A percentile compares a stretch with the other conserved stretches of the same genome.
phyloP scores from a whole-genome alignment of 2,888 invertebrate genomes.

The Leucophenga maculata region DNA sequence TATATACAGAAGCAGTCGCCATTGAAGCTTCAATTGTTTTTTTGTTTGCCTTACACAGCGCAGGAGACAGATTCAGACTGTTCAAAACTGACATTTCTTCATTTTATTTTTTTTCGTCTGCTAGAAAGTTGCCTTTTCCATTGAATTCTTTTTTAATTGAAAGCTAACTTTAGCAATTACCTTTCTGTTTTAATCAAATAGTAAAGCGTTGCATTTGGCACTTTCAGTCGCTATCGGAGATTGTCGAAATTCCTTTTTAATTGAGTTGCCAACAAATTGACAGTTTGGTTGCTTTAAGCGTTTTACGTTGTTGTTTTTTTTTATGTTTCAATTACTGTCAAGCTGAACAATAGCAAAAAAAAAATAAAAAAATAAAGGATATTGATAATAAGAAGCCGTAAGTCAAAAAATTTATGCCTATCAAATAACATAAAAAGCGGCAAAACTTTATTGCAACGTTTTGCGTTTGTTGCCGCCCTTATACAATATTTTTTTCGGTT shows the following conservation, averaged over 20 bases:
- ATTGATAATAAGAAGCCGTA: slow-evolving; percentile 51
- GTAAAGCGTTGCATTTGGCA: slow-evolving; percentile 23
- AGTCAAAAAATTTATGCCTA: background rate
- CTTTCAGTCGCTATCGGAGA: too few relatives aligned
- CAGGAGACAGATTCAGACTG: too few relatives aligned
- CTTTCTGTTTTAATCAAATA: slow-evolving; percentile 57
- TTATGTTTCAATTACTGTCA: background rate
- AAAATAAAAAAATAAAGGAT: slow-evolving; percentile 55
- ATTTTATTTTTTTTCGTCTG: background rate
- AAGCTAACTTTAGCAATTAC: slow-evolving; percentile 66
- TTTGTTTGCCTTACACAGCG: background rate
- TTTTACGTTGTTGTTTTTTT: background rate
- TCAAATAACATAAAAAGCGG: background rate
- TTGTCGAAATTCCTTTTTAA: too few relatives aligned
- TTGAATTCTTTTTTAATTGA: slow-evolving; percentile 56
- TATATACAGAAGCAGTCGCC: background rate
- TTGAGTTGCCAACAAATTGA: too few relatives aligned
- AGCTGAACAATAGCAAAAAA: background rate
- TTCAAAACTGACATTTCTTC: background rate
- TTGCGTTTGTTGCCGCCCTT: slow-evolving; percentile 32
- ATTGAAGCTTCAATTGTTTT: slow-evolving; percentile 11
- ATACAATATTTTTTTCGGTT: slow-evolving; percentile 20
- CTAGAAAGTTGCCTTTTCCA: background rate
- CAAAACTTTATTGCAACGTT: slow-evolving; percentile 50
- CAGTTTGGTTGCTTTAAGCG: too few relatives aligned